phyloP scores from a whole-genome alignment of 2,888 invertebrate species.

The Cactoblastis cactorum region DNA sequence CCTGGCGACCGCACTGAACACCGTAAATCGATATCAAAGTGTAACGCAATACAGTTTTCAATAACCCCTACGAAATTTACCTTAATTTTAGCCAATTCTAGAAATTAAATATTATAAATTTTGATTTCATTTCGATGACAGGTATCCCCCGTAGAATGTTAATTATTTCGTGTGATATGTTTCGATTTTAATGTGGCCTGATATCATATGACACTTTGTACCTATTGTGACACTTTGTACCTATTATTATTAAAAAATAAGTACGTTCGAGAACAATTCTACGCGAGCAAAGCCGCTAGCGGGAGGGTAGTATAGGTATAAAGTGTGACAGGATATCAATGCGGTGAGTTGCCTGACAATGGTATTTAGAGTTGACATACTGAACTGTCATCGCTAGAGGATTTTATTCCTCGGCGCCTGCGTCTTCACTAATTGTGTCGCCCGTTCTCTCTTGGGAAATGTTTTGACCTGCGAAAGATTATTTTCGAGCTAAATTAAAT shows the following conservation, averaged over 20 bases:
- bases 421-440: slow-evolving; percentile 74
- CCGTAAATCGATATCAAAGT: slow-evolving; percentile 44
- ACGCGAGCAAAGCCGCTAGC: no score
- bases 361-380: slow-evolving; percentile 76
- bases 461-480: slow-evolving; percentile 72
- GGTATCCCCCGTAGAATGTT: slow-evolving; percentile 44
- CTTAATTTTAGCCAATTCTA: slow-evolving; percentile 66
- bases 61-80: slow-evolving; percentile 54
- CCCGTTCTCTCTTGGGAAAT: slow-evolving; percentile 77
- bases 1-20: slow-evolving; percentile 36
- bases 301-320: no score
- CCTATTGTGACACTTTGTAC: no score
- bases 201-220: neutral
- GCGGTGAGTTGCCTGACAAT: slow-evolving; percentile 43
- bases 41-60: slow-evolving; percentile 49
- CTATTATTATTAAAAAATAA: no score
- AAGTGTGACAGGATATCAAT: neutral
- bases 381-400: slow-evolving; percentile 57
- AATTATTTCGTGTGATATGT: slow-evolving; percentile 46
- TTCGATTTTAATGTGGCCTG: slow-evolving; percentile 30
- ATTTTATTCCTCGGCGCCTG: slow-evolving; percentile 64
- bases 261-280: neutral
- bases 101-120: slow-evolving; percentile 54
- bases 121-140: slow-evolving; percentile 51
- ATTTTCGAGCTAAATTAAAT: no score